Conservation (phyloP, 2,888 invertebrate species). For the Oxyscelio sp. region DNA sequence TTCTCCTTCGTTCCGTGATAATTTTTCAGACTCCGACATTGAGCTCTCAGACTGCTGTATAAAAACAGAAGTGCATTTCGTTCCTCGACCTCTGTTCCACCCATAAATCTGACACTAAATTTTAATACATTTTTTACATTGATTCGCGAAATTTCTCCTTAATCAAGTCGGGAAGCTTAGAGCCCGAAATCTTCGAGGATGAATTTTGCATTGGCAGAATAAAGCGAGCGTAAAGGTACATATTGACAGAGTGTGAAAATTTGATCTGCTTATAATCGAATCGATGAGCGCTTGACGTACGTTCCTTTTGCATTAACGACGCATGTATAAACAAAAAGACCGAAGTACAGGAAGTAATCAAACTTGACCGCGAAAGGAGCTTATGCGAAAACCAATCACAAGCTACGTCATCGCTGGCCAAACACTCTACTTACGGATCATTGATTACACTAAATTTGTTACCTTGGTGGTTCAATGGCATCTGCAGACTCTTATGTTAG, state of each 20-base stretch:
- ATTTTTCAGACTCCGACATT: conserved; percentile 55
- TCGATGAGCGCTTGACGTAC: background rate
- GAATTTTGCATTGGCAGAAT: background rate
- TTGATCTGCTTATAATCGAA: conserved; percentile 16
- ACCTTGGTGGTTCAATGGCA: conserved; percentile 68
- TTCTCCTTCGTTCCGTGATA: conserved; percentile 32
- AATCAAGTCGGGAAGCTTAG: background rate
- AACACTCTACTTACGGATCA: conserved; percentile 67
- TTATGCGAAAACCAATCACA: conserved; percentile 72
- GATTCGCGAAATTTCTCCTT: background rate
- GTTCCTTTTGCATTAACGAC: conserved; percentile 53
- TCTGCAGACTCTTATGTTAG: conserved; percentile 68
- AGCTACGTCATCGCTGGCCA: conserved; percentile 60
- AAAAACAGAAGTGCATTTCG: no score
- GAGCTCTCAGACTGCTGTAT: no score
- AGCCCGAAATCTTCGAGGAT: background rate
- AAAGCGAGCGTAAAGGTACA: background rate
- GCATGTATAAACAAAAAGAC: conserved; percentile 65
- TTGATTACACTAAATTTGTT: conserved; percentile 73
- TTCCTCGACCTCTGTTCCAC: no score
- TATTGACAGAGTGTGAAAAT: background rate
- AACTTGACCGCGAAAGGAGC: conserved; percentile 67
- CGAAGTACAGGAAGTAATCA: conserved; percentile 65
- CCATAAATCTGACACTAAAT: background rate
- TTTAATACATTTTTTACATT: conserved; percentile 15